Evolutionary conservation across 2,888 invertebrate species (phyloP), one percentile per base, ranked within the genome.

Genomic region (Pristionchus arcanus): DNA sequence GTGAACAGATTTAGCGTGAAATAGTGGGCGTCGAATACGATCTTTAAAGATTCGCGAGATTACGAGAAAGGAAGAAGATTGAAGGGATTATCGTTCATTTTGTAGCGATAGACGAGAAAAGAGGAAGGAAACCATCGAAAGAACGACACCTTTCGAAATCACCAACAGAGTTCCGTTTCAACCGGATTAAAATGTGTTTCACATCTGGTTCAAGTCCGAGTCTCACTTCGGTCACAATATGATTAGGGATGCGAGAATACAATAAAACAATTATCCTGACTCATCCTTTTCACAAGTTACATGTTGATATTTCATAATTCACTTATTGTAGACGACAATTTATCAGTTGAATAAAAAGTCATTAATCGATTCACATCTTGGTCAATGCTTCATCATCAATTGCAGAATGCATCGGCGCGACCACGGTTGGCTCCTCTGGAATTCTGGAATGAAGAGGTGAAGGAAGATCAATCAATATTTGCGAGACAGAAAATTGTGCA

Each of bases 101-200:
- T 74, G 74, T 74, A 74, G 74, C 37, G 37, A 37, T 31, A n/a
- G 37, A 25, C 21, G 68, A 21, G 37, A 37, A 21, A 74, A 74
- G 37, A 3, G 74, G 37, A 74, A 21, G 19, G 21, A 74, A 37
- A 74, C 25, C 74, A 74, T 19, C 74, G 74, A 74, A 74, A 74
- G 74, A 74, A 74, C 74, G 37, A 37, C 34, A 74, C 34, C 74
- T 74, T 74, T 74, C 9, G 34, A 74, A 37, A 37, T 74, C 74
- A 11, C 37, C 37, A 74, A 19, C 74, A 74, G 15, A 74, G 37
- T 19, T 42, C 74, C 34, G 74, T 74, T 34, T 37, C 74, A 74
- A 37, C 19, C 3, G 74, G 74, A 74, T 74, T 28, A 34, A 71
- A 71, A 71, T 74, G 74, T 74, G 74, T 37, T 37, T 34, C 28